phyloP scores from a whole-genome alignment of 2,888 invertebrate species.

The Hydrotaea diabolus region DNA sequence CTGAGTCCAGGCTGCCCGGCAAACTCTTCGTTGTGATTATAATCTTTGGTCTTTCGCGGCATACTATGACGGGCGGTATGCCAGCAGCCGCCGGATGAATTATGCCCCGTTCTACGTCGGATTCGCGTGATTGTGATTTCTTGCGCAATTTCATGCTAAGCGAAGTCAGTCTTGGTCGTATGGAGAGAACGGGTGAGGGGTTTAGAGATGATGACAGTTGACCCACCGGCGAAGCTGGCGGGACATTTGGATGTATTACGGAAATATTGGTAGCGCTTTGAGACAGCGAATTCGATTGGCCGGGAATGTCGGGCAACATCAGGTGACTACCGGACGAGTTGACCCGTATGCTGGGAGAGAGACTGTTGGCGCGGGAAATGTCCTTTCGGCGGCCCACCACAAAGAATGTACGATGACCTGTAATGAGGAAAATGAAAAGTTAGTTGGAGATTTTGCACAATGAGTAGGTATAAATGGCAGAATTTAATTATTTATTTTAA shows the following conservation, averaged over 20 bases:
- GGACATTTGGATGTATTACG: constrained; percentile 78
- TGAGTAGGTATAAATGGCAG: too few species aligned
- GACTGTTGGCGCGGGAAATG: constrained; percentile 76
- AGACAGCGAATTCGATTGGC: constrained; percentile 73
- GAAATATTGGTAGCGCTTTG: constrained; percentile 80
- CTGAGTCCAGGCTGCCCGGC: constrained; percentile 91
- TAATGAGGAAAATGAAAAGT: background rate
- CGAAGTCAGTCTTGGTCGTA: constrained; percentile 79
- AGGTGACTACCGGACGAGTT: constrained; percentile 72
- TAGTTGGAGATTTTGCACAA: too few species aligned
- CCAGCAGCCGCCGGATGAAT: constrained; percentile 72
- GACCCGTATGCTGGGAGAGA: constrained; percentile 76
- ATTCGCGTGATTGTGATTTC: constrained; percentile 74
- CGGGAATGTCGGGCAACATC: constrained; percentile 74
- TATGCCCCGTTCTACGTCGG: constrained; percentile 75
- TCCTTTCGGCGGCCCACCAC: constrained; percentile 87
- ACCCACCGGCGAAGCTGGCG: constrained; percentile 80
- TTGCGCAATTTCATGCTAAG: constrained; percentile 79
- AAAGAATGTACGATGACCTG: constrained; percentile 93
- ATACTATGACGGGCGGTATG: constrained; percentile 74
- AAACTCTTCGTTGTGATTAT: constrained; percentile 86
- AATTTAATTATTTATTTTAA: too few species aligned
- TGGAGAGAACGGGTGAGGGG: constrained; percentile 79
- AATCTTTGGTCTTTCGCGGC: constrained; percentile 81
- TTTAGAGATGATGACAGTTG: constrained; percentile 79